phyloP scores from a whole-genome alignment of 1,140 invertebrate species.

The Hermetia illucens region DNA sequence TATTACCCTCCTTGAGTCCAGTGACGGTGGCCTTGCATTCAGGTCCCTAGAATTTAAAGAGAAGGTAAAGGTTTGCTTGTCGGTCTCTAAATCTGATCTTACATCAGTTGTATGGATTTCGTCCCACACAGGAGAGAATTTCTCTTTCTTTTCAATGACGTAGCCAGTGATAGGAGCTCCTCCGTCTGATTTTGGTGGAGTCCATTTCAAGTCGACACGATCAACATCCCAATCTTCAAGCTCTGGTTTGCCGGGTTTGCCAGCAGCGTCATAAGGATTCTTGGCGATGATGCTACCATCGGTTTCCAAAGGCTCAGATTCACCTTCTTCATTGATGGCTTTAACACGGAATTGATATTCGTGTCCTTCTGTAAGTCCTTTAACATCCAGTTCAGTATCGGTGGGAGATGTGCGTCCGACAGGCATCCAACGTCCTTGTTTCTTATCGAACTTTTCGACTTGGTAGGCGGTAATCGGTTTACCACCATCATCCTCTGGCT shows the following conservation, averaged over 20 bases:
- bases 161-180: constrained; percentile 93
- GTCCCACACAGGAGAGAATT: constrained; percentile 75
- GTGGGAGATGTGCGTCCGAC: constrained; percentile 59
- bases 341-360: constrained; percentile 95
- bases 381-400: constrained; percentile 80
- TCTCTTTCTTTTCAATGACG: constrained; percentile 93
- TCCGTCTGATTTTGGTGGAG: constrained; percentile 73
- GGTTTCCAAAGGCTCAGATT: constrained; percentile 87
- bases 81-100: constrained; percentile 20
- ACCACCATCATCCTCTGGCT: constrained; percentile 97
- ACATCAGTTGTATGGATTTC: constrained; percentile 68
- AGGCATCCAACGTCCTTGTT: constrained; percentile 85
- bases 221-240: constrained; percentile 90
- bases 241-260: constrained; percentile 76
- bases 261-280: constrained; percentile 53
- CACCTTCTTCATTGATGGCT: constrained; percentile 96
- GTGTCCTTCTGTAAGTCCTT: constrained; percentile 83
- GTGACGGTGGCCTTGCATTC: constrained; percentile 68
- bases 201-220: constrained; percentile 86
- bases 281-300: constrained; percentile 46
- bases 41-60: constrained; percentile 53
- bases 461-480: constrained; percentile 88
- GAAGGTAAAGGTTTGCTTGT: neutral
- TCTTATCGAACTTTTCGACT: constrained; percentile 91
- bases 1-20: constrained; percentile 79